Percentiles rank a stretch among this genome's conserved stretches.
Conservation (phyloP, 2,113 vertebrate species). For the Octodon degus region DNA sequence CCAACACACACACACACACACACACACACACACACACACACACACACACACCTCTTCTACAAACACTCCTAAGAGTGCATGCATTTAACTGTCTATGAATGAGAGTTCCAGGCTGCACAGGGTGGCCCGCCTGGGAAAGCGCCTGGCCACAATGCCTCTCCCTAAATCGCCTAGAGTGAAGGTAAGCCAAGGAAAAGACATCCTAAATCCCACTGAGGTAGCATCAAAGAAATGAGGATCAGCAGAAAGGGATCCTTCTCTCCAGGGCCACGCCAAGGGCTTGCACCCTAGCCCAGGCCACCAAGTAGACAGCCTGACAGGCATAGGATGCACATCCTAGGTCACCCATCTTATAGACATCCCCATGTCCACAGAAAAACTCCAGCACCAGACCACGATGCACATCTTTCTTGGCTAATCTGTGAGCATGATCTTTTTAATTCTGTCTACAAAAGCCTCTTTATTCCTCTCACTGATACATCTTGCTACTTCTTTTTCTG, state of each 20-base stretch:
- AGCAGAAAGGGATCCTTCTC: background rate
- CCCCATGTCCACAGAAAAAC: background rate
- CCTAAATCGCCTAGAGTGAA: background rate
- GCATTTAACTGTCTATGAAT: background rate
- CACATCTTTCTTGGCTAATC: background rate
- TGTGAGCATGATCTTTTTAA: background rate
- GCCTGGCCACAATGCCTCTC: background rate
- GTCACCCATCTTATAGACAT: background rate
- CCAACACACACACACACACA: no score
- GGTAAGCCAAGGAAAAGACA: background rate
- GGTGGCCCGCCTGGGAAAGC: background rate
- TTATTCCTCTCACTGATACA: background rate
- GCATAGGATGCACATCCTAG: accelerated
- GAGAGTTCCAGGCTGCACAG: background rate
- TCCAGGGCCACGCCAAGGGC: background rate
- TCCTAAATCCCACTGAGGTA: background rate
- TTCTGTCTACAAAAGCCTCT: background rate
- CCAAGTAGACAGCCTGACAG: background rate
- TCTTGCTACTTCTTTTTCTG: background rate
- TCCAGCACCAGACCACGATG: background rate
- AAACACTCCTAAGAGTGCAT: accelerated
- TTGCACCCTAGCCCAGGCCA: background rate
- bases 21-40: no score
- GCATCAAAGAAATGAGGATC: background rate
- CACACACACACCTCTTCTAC: background rate